phyloP scores from a whole-genome alignment of 2,797 vertebrate genomes.

The Myotis vivesi region DNA sequence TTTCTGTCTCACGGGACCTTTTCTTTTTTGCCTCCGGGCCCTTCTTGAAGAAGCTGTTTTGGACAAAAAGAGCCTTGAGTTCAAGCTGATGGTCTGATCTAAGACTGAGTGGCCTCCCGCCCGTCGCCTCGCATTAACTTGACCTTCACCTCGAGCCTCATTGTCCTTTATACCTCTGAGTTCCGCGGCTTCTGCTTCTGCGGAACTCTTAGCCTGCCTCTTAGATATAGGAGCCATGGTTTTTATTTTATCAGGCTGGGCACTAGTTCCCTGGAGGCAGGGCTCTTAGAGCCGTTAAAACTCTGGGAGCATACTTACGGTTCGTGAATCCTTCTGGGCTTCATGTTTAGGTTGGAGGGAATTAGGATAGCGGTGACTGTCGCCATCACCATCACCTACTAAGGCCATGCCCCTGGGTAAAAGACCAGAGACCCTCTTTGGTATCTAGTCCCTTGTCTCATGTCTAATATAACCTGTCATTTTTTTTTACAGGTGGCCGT shows the following conservation, averaged over 20 bases:
- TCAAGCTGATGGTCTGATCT: slow-evolving; percentile 12
- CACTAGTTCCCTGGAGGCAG: background rate
- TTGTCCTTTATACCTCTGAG: slow-evolving; percentile 28
- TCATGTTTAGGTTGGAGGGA: slow-evolving; percentile 16
- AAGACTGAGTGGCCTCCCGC: background rate
- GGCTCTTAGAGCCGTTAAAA: background rate
- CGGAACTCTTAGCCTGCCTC: slow-evolving; percentile 40
- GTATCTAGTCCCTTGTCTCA: background rate
- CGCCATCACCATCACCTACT: background rate
- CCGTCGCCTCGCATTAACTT: background rate
- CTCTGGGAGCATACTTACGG: slow-evolving; percentile 1
- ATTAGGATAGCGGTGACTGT: background rate
- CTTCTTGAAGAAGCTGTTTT: slow-evolving; percentile 30
- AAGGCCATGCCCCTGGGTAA: background rate
- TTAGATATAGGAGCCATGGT: background rate
- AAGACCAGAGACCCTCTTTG: slow-evolving; percentile 9
- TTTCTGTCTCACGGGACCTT: background rate
- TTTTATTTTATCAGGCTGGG: slow-evolving; percentile 5
- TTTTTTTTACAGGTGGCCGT: slow-evolving; percentile 64
- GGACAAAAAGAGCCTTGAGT: background rate
- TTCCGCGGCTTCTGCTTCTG: slow-evolving; percentile 39
- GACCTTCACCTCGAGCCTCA: background rate
- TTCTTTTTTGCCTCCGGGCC: background rate
- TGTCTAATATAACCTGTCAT: slow-evolving; percentile 53
- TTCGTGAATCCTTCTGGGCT: background rate